phyloP scores from a whole-genome alignment of 1,140 invertebrate species.

The Oncopodura yosiiana region DNA sequence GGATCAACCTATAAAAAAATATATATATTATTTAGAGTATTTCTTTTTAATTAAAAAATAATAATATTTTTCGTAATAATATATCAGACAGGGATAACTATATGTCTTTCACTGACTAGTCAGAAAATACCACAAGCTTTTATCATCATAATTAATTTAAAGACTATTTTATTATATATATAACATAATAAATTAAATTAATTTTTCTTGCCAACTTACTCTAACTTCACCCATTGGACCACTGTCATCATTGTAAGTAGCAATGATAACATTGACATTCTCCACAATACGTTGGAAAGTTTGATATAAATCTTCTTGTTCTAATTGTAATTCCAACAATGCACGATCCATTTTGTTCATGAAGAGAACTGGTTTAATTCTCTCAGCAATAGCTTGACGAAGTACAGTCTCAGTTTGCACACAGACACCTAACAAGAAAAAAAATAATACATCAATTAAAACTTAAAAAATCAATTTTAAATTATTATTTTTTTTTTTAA shows the following conservation, averaged over 20 bases:
- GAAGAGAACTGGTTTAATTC: constrained; percentile 98
- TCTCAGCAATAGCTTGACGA: constrained; percentile 96
- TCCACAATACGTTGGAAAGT: constrained; percentile 99
- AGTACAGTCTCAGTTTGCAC: constrained; percentile 98
- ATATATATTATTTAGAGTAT: too few species aligned
- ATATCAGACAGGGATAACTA: not conserved
- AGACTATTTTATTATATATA: too few species aligned
- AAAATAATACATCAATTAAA: not conserved
- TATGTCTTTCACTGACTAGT: too few species aligned
- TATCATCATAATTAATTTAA: too few species aligned
- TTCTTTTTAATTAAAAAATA: constrained; percentile 36
- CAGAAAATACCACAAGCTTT: too few species aligned
- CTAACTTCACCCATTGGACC: constrained; percentile 98
- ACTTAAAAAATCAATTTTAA: constrained; percentile 7
- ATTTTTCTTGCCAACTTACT: constrained; percentile 54
- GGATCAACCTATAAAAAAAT: constrained; percentile 63
- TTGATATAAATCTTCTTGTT: constrained; percentile 94
- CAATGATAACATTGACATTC: constrained; percentile 99
- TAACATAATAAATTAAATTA: not conserved
- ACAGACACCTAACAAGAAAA: constrained; percentile 71
- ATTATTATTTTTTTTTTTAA: not conserved
- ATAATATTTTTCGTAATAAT: constrained; percentile 3
- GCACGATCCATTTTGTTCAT: constrained; percentile 99
- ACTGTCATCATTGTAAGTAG: constrained; percentile 93
- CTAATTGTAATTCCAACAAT: constrained; percentile 86